Base-by-base conservation (phyloP, 2,888 invertebrate species). In the Ophraella communa region DNA sequence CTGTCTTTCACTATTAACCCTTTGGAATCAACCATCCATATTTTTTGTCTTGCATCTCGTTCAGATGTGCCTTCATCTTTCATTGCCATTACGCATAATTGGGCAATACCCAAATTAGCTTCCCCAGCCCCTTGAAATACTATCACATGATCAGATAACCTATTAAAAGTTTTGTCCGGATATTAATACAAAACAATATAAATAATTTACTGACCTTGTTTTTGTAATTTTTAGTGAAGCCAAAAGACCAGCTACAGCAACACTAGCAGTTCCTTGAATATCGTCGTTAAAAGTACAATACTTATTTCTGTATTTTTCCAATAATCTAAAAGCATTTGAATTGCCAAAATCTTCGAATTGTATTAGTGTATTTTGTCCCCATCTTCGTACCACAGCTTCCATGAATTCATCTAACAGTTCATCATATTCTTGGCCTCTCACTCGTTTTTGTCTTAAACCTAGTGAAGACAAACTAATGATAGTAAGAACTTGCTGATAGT, bases 291-390 rank as follows among this genome's bases (percentile, higher is more conserved):
- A 99, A 11, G 96, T 96, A 83, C 98, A 98, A 83, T 93, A 92
- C 77, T 88, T 81, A 75, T 93, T 85, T 44, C 95, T 88, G 83
- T 98, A 99, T 62, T 94, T 95, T 76, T 90, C 91, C 69, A 99
- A 85, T 60, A 99, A 85, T 33, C 94, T 86, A 86, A 98, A 99
- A 4, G 99, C 99, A 83, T 99, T 99, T 8, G 92, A 88, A 80
- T 99, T 99, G 58, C 92, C 99, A 82, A 99, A 99, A 85, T 99
- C 99, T 85, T 99, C 99, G 84, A 98, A 99, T 85, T 94, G 89
- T 53, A 95, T 93, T 65, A 95, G 87, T 59, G 91, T 91, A 82
- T 91, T 94, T 83, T 92, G 92, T 0, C 95, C 95, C 81, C 88
- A 95, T 71, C 94, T 89, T 57, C 86, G 86, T 1, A 96, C 94